Evolutionary conservation across 2,888 invertebrate species (phyloP), one percentile per base, ranked within the genome.

Genomic region (Hydropsyche betteni): DNA sequence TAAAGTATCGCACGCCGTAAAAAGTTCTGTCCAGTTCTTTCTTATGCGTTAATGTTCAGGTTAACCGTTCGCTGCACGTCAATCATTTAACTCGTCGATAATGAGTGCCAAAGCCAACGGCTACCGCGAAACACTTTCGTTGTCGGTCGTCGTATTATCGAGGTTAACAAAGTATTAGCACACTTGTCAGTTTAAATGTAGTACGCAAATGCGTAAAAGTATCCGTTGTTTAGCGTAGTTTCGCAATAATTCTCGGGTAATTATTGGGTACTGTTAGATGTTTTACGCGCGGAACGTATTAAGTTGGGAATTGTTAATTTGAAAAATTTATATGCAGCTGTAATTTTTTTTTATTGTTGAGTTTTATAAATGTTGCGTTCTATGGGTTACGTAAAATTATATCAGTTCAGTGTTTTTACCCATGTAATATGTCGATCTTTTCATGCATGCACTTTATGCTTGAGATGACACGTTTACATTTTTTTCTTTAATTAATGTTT

Each of bases 391-490:
- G 64, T 64, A 24, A 58, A 53, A 8, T 58, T 58, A 24, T 58
- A 58, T 58, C 58, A 58, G 58, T 58, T 16, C 14, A 58, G 16
- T 24, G 58, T 24, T 16, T 24, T 24, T 8, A 58, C 16, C 16
- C 16, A 16, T 58, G 58, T 16, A 58, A 58, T 58, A 58, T 8
- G 24, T 14, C 16, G 16, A 58, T 6, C 58, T 24, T 58, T 24
- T 58, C 58, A 58, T 58, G 58, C 58, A 58, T 58, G 58, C 58
- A 24, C 16, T 58, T 58, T 34, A 64, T 36, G 64, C 64, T 36
- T 36, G 64, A 64, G 36, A 36, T 36, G 64, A 64, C 34, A 10
- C 64, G 14, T 64, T 64, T 36, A 64, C 55, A 55, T 55, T 55
- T 55, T 53, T 55, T 16, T 6, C 12, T 14, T n/a, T 55, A 55